Conservation (phyloP, 2,113 vertebrate genomes). For the Oreochromis tanganicae region DNA sequence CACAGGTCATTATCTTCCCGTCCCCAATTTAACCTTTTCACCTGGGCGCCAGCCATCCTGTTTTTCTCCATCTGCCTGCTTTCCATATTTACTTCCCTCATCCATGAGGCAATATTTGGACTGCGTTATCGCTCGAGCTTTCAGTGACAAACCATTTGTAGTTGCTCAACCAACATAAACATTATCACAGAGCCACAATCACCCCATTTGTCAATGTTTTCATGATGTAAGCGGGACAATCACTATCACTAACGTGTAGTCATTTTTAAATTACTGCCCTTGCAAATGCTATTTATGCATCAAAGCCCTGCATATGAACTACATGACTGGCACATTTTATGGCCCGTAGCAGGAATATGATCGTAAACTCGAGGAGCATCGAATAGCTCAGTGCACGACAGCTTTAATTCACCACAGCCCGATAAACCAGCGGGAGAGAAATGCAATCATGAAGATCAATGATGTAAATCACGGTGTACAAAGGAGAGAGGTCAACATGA, state of each 20-base stretch:
- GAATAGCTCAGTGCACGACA: background rate
- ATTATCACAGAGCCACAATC: background rate
- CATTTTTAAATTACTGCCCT: background rate
- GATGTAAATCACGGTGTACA: background rate
- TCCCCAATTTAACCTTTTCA: slow-evolving; percentile 15
- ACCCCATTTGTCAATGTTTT: background rate
- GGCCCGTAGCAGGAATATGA: background rate
- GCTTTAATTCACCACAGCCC: background rate
- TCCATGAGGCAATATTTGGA: slow-evolving; percentile 28
- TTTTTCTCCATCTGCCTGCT: slow-evolving; percentile 14
- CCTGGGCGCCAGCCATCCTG: slow-evolving; percentile 25
- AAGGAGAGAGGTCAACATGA: background rate
- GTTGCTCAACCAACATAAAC: background rate
- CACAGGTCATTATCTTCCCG: background rate
- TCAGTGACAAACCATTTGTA: slow-evolving; percentile 6
- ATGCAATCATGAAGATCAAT: background rate
- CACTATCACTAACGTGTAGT: background rate
- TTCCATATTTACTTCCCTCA: slow-evolving; percentile 19
- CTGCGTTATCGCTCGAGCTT: slow-evolving; percentile 18
- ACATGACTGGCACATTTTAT: slow-evolving; percentile 1
- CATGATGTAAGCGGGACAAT: background rate
- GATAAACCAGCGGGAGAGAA: background rate
- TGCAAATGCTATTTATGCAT: slow-evolving; percentile 1
- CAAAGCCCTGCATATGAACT: background rate
- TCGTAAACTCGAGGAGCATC: background rate